Evolutionary conservation across 2,113 vertebrate species (phyloP), one percentile per base, ranked within the genome.

Genomic region (Prinia subflava): DNA sequence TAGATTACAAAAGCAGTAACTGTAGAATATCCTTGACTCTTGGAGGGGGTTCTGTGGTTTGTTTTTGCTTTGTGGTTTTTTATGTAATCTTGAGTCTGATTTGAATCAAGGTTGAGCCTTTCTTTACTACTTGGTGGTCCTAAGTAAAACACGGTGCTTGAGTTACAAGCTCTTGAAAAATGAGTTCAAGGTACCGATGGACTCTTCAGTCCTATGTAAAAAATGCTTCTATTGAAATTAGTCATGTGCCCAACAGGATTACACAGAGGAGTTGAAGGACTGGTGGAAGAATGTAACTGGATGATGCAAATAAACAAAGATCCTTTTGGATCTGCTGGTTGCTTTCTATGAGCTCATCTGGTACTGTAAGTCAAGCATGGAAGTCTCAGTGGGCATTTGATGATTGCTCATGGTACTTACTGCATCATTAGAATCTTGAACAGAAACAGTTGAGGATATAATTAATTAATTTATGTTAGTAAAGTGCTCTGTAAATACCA

Each of bases 401-500:
- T 89, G 71, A 77, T 91, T 73, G 84, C 64, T 95, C 39, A 30
- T 65, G 33, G 22, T 90, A 16, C 35, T 65, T 84, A 73, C 18
- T 60, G 19, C 39, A 44, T 83, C 59, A 56, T 90, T 88, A 88
- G 46, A 90, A 93, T 93, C 88, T 93, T 90, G 70, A 86, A 80
- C 91, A 95, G 46, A 93, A 95, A 83, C 93, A 83, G 56, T 93
- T 91, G 56, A 87, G 33, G 59, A 77, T 80, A 49, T 95, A 90
- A 94, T 94, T 77, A 91, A 97, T 90, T 70, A 85, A 44, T 92
- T 96, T 94, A 94, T 91, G 55, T 86, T 83, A 77, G 55, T 70
- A 75, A 90, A 90, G 70, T 90, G 85, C 75, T 86, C 68, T 90
- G 84, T 93, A 94, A 95, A 91, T 94, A 59, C 75, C 59, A 67